Base-by-base conservation (phyloP, 2,113 vertebrate species). In the Orthonyx spaldingii region DNA sequence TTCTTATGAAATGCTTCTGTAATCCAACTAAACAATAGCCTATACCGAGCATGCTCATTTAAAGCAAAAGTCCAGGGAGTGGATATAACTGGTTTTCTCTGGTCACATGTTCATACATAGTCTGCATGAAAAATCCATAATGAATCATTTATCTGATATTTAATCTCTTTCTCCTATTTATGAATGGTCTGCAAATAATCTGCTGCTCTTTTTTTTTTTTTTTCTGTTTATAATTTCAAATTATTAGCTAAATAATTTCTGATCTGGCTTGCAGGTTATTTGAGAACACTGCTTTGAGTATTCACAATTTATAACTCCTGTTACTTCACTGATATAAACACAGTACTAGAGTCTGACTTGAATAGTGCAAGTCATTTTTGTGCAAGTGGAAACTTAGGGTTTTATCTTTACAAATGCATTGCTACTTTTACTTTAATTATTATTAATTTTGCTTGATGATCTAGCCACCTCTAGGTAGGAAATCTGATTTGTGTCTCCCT, bases 41-140 rank as follows among this genome's bases (percentile, higher is more conserved):
- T 84, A 56, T 28, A 44, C 27, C 1, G 26, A 95, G 47, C 49
- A 57, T n/a, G 55, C 66, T 93, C 50, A n/a, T 53, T 82, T 87
- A 72, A 94, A 95, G 21, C 37, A 35, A 41, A 68, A 70, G 90
- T 50, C 32, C 78, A 19, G 19, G 33, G 59, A 90, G 76, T 53
- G 28, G 30, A 33, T 70, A 7, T 65, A 94, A 81, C 49, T 88
- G 81, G 71, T 39, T 80, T 60, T 85, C 79, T 79, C 47, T 16
- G 18, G 46, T 96, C 94, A 84, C 64, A 30, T 90, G 92, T 93
- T 96, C 77, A 33, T 60, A 92, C 49, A 90, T 61, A 92, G 52
- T 10, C 76, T 87, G 86, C 92, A 92, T 81, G 85, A 96, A 94
- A 92, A 84, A 92, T 82, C 86, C 49, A 60, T 92, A 94, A 84